phyloP scores from a whole-genome alignment of 2,888 invertebrate genomes.

The Phengaris arion region DNA sequence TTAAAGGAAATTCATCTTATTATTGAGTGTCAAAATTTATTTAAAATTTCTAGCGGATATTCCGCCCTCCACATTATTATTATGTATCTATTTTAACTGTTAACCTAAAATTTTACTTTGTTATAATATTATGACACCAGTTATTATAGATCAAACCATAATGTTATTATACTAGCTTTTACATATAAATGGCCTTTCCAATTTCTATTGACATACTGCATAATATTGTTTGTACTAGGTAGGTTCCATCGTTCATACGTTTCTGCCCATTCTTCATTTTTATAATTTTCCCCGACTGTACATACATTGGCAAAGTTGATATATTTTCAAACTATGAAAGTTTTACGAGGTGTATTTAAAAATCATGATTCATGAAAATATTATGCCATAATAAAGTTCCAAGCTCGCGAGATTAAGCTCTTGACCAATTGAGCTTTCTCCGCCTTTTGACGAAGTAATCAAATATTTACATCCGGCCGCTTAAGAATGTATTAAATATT shows the following conservation, averaged over 20 bases:
- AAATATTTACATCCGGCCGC: conserved; percentile 7
- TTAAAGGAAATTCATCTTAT: background rate
- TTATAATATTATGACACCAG: too few relatives aligned
- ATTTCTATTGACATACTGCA: too few relatives aligned
- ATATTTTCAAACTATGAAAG: background rate
- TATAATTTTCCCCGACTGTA: background rate
- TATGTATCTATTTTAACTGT: background rate
- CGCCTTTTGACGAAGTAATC: conserved; percentile 17
- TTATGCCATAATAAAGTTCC: conserved; percentile 4
- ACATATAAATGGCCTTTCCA: too few relatives aligned
- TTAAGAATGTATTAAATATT: conserved; percentile 10
- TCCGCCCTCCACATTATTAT: background rate
- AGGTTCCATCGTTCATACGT: too few relatives aligned
- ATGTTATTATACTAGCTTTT: too few relatives aligned
- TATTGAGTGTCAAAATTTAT: background rate
- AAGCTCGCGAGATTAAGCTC: conserved; percentile 8
- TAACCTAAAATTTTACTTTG: too few relatives aligned
- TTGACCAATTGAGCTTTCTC: conserved; percentile 19
- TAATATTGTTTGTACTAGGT: too few relatives aligned
- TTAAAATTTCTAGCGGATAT: background rate
- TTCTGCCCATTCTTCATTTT: too few relatives aligned
- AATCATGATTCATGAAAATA: conserved; percentile 13
- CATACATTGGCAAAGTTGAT: background rate
- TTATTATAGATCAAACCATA: too few relatives aligned
- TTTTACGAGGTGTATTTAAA: conserved; percentile 2